phyloP scores from a whole-genome alignment of 2,113 vertebrate species.

The Lepus europaeus region DNA sequence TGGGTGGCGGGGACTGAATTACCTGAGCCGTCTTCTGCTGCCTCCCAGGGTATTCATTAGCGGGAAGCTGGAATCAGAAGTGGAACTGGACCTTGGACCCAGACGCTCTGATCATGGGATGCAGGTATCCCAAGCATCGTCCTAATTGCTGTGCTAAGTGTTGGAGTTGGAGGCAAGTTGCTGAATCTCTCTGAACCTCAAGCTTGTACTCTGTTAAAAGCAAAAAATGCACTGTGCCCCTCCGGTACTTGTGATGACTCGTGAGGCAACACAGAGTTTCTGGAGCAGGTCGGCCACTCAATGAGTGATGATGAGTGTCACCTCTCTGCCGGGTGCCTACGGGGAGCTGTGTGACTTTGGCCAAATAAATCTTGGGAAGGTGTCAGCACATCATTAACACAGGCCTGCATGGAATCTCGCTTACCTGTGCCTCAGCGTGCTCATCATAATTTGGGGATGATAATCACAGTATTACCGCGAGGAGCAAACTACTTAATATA shows the following conservation, averaged over 20 bases:
- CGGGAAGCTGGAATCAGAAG: too few species aligned
- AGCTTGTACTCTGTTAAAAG: not conserved
- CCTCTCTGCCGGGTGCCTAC: not conserved
- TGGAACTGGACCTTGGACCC: too few species aligned
- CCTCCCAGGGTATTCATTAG: too few species aligned
- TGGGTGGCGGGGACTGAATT: too few species aligned
- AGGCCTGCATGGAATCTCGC: too few species aligned
- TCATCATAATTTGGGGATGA: not conserved
- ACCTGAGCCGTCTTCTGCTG: too few species aligned
- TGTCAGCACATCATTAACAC: not conserved
- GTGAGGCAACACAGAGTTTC: not conserved
- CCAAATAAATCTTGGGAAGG: not conserved
- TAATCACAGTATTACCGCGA: not conserved
- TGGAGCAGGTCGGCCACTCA: not conserved
- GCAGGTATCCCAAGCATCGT: too few species aligned
- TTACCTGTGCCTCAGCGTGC: not conserved
- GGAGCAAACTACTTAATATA: not conserved
- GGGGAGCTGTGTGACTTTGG: not conserved
- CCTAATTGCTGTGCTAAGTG: too few species aligned
- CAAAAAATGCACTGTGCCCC: not conserved
- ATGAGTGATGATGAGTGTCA: not conserved
- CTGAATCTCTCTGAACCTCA: not conserved
- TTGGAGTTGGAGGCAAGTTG: conserved; percentile 7
- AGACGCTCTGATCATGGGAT: too few species aligned
- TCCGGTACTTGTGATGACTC: not conserved